A percentile compares a stretch with the other conserved stretches of the same genome.
phyloP scores from a whole-genome alignment of 2,888 invertebrate genomes.

The Thera britannica region DNA sequence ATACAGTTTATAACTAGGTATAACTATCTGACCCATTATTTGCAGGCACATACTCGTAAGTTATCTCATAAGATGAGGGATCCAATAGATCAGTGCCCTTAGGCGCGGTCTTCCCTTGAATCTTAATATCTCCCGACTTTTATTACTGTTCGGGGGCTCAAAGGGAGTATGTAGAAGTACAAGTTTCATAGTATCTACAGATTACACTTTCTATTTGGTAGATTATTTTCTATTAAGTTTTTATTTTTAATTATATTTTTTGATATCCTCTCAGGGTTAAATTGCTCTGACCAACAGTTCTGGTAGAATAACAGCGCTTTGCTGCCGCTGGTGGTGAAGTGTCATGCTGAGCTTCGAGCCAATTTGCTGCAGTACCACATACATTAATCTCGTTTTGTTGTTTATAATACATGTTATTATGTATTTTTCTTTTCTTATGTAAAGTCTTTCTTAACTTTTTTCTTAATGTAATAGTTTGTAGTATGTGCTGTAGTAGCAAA shows the following conservation, averaged over 20 bases:
- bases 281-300: too few relatives aligned
- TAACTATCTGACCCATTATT: constrained; percentile 36
- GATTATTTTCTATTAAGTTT: neutral
- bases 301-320: too few relatives aligned
- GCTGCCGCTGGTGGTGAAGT: too few relatives aligned
- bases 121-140: constrained; percentile 73
- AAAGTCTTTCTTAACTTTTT: too few relatives aligned
- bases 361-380: too few relatives aligned
- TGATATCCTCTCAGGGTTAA: neutral
- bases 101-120: constrained; percentile 69
- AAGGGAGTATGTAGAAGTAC: constrained; percentile 17
- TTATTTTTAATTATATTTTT: neutral
- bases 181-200: constrained; percentile 12
- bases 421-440: too few relatives aligned
- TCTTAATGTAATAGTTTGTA: too few relatives aligned
- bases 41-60: constrained; percentile 41
- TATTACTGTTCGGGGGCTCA: constrained; percentile 56
- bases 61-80: constrained; percentile 43
- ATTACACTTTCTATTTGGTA: constrained; percentile 9
- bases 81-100: constrained; percentile 61
- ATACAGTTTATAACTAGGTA: constrained; percentile 14
- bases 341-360: too few relatives aligned
- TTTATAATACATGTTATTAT: too few relatives aligned
- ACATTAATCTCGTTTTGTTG: too few relatives aligned
- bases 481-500: too few relatives aligned